Conservation (phyloP, 2,888 invertebrate genomes). For the Hylaea fasciaria region DNA sequence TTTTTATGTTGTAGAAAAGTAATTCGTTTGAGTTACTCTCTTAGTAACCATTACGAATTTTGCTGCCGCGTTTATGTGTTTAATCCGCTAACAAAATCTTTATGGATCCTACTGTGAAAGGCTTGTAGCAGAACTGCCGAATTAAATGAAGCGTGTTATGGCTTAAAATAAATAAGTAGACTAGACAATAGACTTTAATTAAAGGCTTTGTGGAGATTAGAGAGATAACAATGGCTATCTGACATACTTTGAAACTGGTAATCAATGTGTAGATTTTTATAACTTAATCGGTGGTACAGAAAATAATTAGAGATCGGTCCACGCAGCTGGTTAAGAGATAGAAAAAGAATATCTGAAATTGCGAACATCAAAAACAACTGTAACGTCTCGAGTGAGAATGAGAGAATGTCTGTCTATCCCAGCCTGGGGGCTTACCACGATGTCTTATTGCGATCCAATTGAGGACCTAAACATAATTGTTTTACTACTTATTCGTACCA, state of each 20-base stretch:
- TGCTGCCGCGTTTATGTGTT: slow-evolving; percentile 9
- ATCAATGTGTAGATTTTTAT: not conserved
- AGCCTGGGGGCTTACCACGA: too few relatives aligned
- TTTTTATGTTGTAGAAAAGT: slow-evolving; percentile 3
- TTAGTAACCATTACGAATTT: slow-evolving; percentile 18
- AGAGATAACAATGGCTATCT: not conserved
- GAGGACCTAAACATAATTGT: too few relatives aligned
- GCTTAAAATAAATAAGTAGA: slow-evolving; percentile 4
- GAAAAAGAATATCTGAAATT: too few relatives aligned
- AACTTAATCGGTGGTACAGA: too few relatives aligned
- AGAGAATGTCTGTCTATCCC: too few relatives aligned
- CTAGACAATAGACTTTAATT: slow-evolving; percentile 3
- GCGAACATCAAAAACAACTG: too few relatives aligned
- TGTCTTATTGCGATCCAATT: too few relatives aligned
- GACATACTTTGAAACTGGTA: not conserved
- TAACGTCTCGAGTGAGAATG: too few relatives aligned
- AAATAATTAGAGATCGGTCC: too few relatives aligned
- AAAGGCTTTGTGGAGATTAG: not conserved
- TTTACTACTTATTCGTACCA: too few relatives aligned
- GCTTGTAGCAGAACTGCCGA: not conserved
- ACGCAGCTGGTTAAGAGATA: not conserved
- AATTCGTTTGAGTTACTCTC: slow-evolving; percentile 4
- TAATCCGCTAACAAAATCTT: slow-evolving; percentile 15
- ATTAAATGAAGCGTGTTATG: slow-evolving; percentile 8
- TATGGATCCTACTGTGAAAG: slow-evolving; percentile 8